Evolutionary conservation across 2,888 invertebrate species (phyloP).

Genomic region (Homarus gammarus): DNA sequence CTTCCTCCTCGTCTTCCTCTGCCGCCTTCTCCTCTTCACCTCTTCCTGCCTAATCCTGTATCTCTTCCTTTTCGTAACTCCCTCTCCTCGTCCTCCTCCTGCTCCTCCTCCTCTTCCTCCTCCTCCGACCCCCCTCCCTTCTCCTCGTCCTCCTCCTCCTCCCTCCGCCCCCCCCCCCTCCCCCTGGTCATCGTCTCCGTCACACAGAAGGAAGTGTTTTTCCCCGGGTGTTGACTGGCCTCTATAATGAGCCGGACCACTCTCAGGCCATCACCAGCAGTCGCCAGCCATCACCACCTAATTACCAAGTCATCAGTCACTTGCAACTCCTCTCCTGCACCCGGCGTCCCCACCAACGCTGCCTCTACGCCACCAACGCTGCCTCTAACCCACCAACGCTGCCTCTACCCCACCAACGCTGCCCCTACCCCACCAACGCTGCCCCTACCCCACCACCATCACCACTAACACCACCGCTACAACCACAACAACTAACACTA

Average conservation of each 20-base stretch:
- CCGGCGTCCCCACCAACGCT: not conserved
- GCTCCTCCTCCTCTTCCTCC: not conserved
- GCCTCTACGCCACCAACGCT: not conserved
- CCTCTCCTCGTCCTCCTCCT: not conserved
- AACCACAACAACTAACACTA: not conserved
- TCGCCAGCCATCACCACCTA: not conserved
- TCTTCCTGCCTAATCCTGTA: not conserved
- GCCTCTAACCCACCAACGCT: not conserved
- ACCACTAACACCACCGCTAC: not conserved
- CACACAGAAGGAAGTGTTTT: not conserved
- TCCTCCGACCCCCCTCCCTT: not conserved
- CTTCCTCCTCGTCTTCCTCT: no score
- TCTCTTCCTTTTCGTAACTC: not conserved
- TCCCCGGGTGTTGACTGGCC: not conserved
- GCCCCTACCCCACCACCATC: not conserved
- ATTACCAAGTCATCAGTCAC: slow-evolving; percentile 2
- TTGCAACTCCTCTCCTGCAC: not conserved
- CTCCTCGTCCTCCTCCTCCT: not conserved
- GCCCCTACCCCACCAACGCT: not conserved
- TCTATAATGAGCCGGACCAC: not conserved
- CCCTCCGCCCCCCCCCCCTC: not conserved
- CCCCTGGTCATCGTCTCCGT: not conserved
- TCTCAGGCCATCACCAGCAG: not conserved
- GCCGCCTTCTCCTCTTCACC: no score
- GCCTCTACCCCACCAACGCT: no score